Conservation (phyloP, 1,140 invertebrate genomes). For the Lepidostoma basale region DNA sequence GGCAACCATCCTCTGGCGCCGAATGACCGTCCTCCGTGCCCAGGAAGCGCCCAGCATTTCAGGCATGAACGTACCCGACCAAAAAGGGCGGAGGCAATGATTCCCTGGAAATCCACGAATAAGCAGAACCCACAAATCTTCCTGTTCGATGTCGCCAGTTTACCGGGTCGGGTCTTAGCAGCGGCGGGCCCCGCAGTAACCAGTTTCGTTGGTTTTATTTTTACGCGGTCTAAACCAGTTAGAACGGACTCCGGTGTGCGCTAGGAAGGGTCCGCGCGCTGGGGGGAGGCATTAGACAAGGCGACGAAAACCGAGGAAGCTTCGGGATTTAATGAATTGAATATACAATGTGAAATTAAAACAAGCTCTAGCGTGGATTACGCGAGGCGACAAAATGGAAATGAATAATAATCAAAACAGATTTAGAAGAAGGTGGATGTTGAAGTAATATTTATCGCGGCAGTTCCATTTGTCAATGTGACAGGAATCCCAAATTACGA, state of each 20-base stretch:
- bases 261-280: conserved; percentile 9
- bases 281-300: conserved; percentile 21
- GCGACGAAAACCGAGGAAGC: conserved; percentile 19
- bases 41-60: too few relatives aligned
- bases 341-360: conserved; percentile 1
- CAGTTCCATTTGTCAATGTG: too few relatives aligned
- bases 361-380: too few relatives aligned
- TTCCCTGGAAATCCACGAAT: too few relatives aligned
- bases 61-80: not conserved
- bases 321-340: conserved; percentile 21
- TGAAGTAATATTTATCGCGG: too few relatives aligned
- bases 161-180: not conserved
- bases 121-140: too few relatives aligned
- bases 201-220: conserved; percentile 29
- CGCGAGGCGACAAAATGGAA: too few relatives aligned
- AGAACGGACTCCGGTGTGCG: conserved; percentile 5
- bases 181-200: conserved; percentile 12
- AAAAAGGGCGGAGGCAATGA: not conserved
- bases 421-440: too few relatives aligned
- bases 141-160: too few relatives aligned
- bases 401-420: too few relatives aligned
- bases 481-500: too few relatives aligned
- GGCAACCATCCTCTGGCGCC: conserved; percentile 13
- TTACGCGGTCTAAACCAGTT: conserved; percentile 27
- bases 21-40: not conserved